Percentiles rank a stretch among this genome's conserved stretches.
Evolutionary conservation across 2,113 vertebrate genomes (phyloP).

Genomic region (Anolis sagrei): DNA sequence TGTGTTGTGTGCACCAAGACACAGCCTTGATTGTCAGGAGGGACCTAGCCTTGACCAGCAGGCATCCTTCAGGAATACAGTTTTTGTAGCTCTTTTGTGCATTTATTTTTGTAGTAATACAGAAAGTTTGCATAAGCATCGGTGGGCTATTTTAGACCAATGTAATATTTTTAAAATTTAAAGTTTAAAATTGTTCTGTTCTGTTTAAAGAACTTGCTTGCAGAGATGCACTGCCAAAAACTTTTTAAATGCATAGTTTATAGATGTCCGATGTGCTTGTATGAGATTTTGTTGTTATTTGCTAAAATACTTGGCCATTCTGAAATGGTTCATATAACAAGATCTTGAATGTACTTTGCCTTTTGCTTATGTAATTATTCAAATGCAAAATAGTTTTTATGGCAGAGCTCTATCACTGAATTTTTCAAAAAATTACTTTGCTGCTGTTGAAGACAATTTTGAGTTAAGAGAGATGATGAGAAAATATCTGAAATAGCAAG

Average conservation of each 20-base stretch:
- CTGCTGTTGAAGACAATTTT: conserved; percentile 55
- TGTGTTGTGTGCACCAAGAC: conserved; percentile 62
- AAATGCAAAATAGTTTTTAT: conserved; percentile 47
- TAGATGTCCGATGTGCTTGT: conserved; percentile 73
- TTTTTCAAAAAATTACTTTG: conserved; percentile 41
- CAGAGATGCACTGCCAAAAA: conserved; percentile 82
- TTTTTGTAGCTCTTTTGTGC: conserved; percentile 77
- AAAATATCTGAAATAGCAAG: conserved; percentile 43
- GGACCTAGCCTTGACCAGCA: conserved; percentile 67
- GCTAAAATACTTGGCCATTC: conserved; percentile 71
- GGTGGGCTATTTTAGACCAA: conserved; percentile 78
- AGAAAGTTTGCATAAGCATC: conserved; percentile 76
- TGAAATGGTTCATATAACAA: conserved; percentile 59
- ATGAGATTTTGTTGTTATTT: conserved; percentile 68
- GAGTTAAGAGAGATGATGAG: conserved; percentile 27
- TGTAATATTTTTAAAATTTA: conserved; percentile 75
- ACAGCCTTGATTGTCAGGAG: conserved; percentile 67
- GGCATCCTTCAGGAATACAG: conserved; percentile 76
- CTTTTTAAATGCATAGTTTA: conserved; percentile 76
- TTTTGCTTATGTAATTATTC: conserved; percentile 54
- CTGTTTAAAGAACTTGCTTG: conserved; percentile 95
- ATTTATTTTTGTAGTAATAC: conserved; percentile 84
- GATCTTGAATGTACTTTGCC: conserved; percentile 63
- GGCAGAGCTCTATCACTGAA: conserved; percentile 41
- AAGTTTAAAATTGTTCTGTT: conserved; percentile 81